Base-by-base conservation (phyloP, 1,140 invertebrate species). In the Steinernema feltiae region DNA sequence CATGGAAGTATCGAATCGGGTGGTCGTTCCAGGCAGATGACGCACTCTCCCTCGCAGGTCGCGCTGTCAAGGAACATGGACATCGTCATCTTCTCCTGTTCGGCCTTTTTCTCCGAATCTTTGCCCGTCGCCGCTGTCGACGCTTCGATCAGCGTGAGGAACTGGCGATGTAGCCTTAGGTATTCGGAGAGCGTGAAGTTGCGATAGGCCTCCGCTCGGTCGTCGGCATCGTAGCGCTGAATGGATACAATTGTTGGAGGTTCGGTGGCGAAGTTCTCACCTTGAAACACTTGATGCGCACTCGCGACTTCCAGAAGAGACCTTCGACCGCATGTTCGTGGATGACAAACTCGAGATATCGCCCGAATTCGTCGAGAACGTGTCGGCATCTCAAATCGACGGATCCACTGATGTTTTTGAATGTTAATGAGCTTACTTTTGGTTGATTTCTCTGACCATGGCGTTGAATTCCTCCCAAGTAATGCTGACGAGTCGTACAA, bases 61-160 rank as follows among this genome's bases (percentile, higher is more conserved):
- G 53, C 53, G 24, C 53, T 63, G 53, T 63, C 53, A 3, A 63
- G 53, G 53, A 63, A 63, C 53, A 63, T 63, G 53, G 53, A 63
- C 53, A 63, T 63, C 53, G 53, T 63, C 53, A 63, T 63, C 24
- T 63, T 63, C 53, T 15, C 12, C 53, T 63, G 53, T 63, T 63
- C 7, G 7, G 12, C 53, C 53, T n/a, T 7, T 27, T 63, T 63
- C 53, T 63, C 53, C 12, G 53, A 63, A 27, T 63, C 24, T 27
- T 27, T 3, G 24, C 53, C 24, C 7, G 15, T 63, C 53, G 15
- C 53, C 24, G 24, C 53, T 27, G 7, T 63, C 15, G 53, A 63
- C 15, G 53, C 53, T 21, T 63, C 53, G 53, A 63, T 21, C 15
- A 63, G 12, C 53, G 53, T 63, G 7, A 63, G 53, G 7, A 63